Evolutionary conservation across 1,140 invertebrate species (phyloP), one percentile per base, ranked within the genome.

Genomic region (Drosophila yakuba): DNA sequence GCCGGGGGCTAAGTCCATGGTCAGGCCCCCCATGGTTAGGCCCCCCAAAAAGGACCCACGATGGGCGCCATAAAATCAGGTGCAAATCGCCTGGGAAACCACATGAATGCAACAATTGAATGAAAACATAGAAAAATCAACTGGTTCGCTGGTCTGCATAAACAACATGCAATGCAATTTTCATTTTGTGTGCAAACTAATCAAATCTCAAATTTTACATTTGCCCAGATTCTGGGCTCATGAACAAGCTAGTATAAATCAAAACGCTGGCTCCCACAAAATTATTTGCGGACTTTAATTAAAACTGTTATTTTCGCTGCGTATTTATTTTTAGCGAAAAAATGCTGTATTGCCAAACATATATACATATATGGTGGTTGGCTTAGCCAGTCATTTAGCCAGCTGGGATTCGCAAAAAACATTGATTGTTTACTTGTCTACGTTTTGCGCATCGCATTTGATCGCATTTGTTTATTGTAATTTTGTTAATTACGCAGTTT

Each of bases 231-330:
- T 47, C 45, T 11, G 25, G 0, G 38, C 45, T 36, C 50, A 55
- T 35, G 60, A 20, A 15, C 52, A 41, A 35, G 36, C 17, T 10
- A 41, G 39, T 50, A 77, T 77, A 76, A 88, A 88, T 86, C 82
- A 73, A 66, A 83, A 76, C 52, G 32, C 47, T 66, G 74, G 35
- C 68, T 60, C 51, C 67, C 55, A 61, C 86, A 68, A 88, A 82
- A 82, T 88, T 67, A 88, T 86, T 78, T 68, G 57, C 51, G 45
- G 47, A 58, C 45, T 88, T 80, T 88, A 88, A 88, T 88, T 88
- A 88, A 88, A 88, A 77, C 58, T 67, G 48, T 79, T 83, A 61
- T 86, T 83, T 83, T 80, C 28, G 41, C 62, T 83, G 63, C 61
- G 71, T 60, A 83, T 86, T 88, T 83, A 66, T 79, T 88, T 88